These are phyloP conservation scores for Aphidoletes aphidimyza DNA, from an alignment of 2,888 invertebrate genomes.

Conservation along the genomic window DNA sequence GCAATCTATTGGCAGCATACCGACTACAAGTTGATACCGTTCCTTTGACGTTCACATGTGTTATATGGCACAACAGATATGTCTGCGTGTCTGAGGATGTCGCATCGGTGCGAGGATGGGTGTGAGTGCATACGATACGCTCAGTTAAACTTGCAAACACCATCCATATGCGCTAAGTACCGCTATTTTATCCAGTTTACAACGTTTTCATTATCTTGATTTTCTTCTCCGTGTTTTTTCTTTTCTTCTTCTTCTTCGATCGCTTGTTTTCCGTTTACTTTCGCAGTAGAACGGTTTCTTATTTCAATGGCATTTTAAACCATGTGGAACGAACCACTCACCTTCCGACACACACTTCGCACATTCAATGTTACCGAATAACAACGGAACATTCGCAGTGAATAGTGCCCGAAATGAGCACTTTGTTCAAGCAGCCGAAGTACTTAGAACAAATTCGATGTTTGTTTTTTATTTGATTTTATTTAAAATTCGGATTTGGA, in stretches of 20 bases:
- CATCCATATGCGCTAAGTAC: slow-evolving; percentile 27
- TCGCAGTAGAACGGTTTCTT: not conserved
- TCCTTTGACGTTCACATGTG: not conserved
- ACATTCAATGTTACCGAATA: not conserved
- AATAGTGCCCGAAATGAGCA: too few species aligned
- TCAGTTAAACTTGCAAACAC: slow-evolving; percentile 42
- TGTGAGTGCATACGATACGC: slow-evolving; percentile 43
- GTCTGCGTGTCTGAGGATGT: not conserved
- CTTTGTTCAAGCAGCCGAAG: too few species aligned
- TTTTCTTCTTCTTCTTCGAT: not conserved
- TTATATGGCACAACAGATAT: not conserved
- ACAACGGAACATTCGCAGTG: not conserved
- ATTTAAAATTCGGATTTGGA: too few species aligned
- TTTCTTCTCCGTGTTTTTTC: not conserved
- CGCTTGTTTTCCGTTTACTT: not conserved
- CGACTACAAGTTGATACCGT: slow-evolving; percentile 16
- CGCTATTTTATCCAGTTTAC: not conserved
- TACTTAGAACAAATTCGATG: too few species aligned
- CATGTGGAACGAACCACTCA: not conserved
- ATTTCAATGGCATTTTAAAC: not conserved
- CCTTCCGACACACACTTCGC: not conserved
- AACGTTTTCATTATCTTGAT: not conserved
- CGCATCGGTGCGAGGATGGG: not conserved
- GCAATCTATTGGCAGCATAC: not conserved
- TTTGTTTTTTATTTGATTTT: too few species aligned